A percentile compares a stretch with the other conserved stretches of the same genome.
These are phyloP conservation scores for Phoxinus dragarum DNA, from an alignment of 2,797 vertebrate species.

Conservation along the genomic window DNA sequence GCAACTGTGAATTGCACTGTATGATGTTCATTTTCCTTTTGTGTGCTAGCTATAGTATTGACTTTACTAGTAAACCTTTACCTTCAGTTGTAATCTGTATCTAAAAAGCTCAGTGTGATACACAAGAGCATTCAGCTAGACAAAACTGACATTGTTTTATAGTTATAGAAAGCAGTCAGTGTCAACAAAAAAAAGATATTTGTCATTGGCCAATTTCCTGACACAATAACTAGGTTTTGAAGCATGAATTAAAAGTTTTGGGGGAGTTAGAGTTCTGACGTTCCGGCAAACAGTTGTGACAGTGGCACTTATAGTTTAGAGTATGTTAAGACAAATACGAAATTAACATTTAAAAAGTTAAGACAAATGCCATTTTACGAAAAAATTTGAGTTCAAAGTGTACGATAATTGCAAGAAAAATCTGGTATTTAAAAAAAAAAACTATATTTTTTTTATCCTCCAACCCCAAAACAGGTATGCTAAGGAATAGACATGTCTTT, in stretches of 20 bases:
- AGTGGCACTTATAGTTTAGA: too few relatives aligned
- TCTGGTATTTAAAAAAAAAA: background rate
- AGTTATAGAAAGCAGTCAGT: background rate
- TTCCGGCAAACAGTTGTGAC: too few relatives aligned
- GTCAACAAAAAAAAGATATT: background rate
- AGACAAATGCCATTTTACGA: background rate
- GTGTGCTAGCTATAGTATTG: too few relatives aligned
- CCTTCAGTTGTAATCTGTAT: background rate
- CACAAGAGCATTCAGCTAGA: background rate
- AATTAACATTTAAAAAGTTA: too few relatives aligned
- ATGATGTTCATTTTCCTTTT: background rate
- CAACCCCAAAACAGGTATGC: background rate
- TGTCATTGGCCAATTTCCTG: background rate
- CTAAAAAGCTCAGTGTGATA: background rate
- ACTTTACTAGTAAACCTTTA: too few relatives aligned
- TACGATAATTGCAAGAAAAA: background rate
- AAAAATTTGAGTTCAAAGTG: background rate
- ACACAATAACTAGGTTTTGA: background rate
- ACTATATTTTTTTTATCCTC: background rate
- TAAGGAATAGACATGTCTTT: background rate
- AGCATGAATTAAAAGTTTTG: background rate
- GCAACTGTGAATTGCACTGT: too few relatives aligned
- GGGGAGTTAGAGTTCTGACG: background rate
- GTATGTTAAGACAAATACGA: too few relatives aligned
- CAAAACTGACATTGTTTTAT: background rate